Conservation (phyloP, 2,113 vertebrate species). For the Tetrao urogallus region DNA sequence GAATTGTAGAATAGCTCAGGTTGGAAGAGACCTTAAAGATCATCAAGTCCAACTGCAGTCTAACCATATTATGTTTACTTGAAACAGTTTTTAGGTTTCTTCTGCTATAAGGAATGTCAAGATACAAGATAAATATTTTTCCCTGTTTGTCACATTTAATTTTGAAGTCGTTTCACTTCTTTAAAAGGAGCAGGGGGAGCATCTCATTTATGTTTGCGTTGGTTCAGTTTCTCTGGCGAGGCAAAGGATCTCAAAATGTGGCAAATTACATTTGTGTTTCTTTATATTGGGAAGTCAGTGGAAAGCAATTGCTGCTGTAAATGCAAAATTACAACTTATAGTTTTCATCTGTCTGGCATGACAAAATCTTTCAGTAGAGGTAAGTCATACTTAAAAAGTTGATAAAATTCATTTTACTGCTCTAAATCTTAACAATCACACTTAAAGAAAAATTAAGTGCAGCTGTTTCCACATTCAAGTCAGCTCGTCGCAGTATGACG, state of each 20-base stretch:
- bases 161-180: not conserved
- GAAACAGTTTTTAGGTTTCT: slow-evolving; percentile 8
- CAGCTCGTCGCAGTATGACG: not conserved
- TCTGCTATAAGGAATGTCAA: not conserved
- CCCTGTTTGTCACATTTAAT: not conserved
- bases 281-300: not conserved
- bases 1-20: too few relatives aligned
- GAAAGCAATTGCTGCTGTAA: slow-evolving; percentile 15
- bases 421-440: not conserved
- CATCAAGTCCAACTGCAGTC: too few relatives aligned
- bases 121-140: not conserved
- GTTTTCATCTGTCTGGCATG: slow-evolving; percentile 1
- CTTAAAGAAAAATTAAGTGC: not conserved
- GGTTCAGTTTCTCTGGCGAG: not conserved
- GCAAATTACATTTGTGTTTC: not conserved
- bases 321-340: not conserved
- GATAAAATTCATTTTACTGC: not conserved
- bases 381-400: not conserved
- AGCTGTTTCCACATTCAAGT: not conserved
- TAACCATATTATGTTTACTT: not conserved
- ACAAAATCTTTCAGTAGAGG: not conserved
- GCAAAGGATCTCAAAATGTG: not conserved
- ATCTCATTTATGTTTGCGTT: not conserved
- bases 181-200: not conserved
- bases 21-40: too few relatives aligned